Percentiles rank a stretch among this genome's conserved stretches.
Conservation (phyloP, 2,888 invertebrate species). For the Sphaeridia pumilis region DNA sequence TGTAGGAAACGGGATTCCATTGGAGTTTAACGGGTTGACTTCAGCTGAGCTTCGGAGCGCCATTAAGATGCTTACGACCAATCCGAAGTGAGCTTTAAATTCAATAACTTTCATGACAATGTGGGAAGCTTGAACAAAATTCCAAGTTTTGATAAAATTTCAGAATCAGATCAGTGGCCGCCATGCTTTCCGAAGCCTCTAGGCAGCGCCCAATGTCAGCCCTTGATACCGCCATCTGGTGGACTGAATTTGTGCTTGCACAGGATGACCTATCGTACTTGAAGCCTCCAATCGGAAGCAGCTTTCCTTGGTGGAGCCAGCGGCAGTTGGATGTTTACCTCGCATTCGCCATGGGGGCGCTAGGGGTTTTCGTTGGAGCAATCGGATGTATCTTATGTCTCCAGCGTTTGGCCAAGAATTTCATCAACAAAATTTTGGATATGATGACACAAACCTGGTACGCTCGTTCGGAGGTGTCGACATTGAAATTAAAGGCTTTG, state of each 20-base stretch:
- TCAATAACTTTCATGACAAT: too few species aligned
- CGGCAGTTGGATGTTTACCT: not conserved
- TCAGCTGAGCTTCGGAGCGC: not conserved
- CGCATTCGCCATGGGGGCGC: too few species aligned
- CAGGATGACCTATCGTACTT: constrained; percentile 5
- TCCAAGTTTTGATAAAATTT: too few species aligned
- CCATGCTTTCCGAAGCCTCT: not conserved
- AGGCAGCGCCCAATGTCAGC: constrained; percentile 19
- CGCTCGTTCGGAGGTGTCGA: too few species aligned
- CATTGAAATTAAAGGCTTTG: too few species aligned
- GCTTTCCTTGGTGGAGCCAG: not conserved
- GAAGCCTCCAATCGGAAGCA: not conserved
- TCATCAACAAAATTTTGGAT: too few species aligned
- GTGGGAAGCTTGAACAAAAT: too few species aligned
- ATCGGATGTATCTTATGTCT: too few species aligned
- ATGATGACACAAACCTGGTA: too few species aligned
- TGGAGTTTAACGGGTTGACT: constrained; percentile 9
- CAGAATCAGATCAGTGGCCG: not conserved
- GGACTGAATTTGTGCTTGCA: constrained; percentile 23
- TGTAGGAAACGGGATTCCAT: constrained; percentile 6
- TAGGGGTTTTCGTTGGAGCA: too few species aligned
- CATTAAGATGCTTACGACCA: not conserved
- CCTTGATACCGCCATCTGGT: constrained; percentile 18
- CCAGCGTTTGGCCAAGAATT: too few species aligned
- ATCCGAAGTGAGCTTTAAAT: not conserved